phyloP scores from a whole-genome alignment of 2,888 invertebrate genomes.

The Hoplodrina ambigua region DNA sequence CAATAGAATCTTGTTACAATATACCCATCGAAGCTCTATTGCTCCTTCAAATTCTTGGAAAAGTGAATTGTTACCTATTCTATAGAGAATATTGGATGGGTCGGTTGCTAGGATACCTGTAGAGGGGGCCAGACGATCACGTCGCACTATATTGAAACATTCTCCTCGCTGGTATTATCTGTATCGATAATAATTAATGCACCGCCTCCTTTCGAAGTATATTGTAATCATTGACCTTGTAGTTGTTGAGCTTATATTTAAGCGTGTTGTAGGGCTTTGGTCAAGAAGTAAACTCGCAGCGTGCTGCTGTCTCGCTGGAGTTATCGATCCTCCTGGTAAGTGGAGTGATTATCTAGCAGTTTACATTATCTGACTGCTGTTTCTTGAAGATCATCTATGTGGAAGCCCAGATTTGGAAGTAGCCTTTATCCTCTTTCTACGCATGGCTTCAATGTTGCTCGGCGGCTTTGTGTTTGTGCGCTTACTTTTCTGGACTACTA shows the following conservation, averaged over 20 bases:
- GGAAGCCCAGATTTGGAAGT: background rate
- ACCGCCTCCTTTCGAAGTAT: background rate
- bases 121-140: slow-evolving; percentile 18
- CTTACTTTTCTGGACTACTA: background rate
- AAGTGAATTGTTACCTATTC: slow-evolving; percentile 31
- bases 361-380: too few relatives aligned
- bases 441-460: too few relatives aligned
- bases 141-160: slow-evolving; percentile 5
- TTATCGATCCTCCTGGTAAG: too few relatives aligned
- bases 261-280: too few relatives aligned
- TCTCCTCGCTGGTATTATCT: background rate
- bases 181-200: background rate
- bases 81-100: slow-evolving; percentile 26
- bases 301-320: too few relatives aligned
- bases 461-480: background rate
- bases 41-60: slow-evolving; percentile 38
- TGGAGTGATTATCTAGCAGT: too few relatives aligned
- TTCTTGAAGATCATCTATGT: background rate
- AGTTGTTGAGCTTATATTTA: too few relatives aligned
- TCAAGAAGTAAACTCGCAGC: too few relatives aligned
- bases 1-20: slow-evolving; percentile 6
- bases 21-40: slow-evolving; percentile 1
- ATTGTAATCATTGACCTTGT: too few relatives aligned
- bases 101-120: slow-evolving; percentile 40
- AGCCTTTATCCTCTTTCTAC: background rate